These are phyloP conservation scores for Tetanocera ferruginea DNA, from an alignment of 2,888 invertebrate genomes.

Conservation along the genomic window DNA sequence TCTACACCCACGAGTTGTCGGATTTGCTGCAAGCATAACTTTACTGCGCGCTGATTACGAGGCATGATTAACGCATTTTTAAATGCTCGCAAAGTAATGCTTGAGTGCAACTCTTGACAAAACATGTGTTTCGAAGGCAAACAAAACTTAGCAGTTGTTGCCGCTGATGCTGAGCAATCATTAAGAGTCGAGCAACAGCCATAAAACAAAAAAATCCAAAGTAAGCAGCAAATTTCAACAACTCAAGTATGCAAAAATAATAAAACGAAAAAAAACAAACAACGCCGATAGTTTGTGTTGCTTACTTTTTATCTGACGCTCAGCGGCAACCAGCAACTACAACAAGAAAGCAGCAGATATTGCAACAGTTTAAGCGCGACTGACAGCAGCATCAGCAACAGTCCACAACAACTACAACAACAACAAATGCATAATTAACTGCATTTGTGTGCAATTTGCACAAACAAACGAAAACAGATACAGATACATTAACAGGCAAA, in stretches of 20 bases:
- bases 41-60: background rate
- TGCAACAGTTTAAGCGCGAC: background rate
- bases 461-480: slow-evolving; percentile 10
- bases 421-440: slow-evolving; percentile 31
- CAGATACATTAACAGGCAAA: slow-evolving; percentile 1
- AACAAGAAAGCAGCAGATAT: background rate
- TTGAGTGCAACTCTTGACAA: background rate
- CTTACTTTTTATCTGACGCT: background rate
- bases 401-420: background rate
- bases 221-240: background rate
- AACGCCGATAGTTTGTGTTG: background rate
- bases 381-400: background rate
- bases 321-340: background rate
- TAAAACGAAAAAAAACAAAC: background rate
- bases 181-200: background rate
- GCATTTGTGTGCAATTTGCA: slow-evolving; percentile 19
- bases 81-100: slow-evolving; percentile 1
- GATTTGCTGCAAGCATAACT: background rate
- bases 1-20: background rate
- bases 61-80: slow-evolving; percentile 27
- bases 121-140: slow-evolving; percentile 25
- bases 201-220: background rate
- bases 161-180: slow-evolving; percentile 7
- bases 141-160: slow-evolving; percentile 17
- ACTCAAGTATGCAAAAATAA: background rate